Conservation (phyloP, 1,140 invertebrate genomes). For the Heliconius melpomene region DNA sequence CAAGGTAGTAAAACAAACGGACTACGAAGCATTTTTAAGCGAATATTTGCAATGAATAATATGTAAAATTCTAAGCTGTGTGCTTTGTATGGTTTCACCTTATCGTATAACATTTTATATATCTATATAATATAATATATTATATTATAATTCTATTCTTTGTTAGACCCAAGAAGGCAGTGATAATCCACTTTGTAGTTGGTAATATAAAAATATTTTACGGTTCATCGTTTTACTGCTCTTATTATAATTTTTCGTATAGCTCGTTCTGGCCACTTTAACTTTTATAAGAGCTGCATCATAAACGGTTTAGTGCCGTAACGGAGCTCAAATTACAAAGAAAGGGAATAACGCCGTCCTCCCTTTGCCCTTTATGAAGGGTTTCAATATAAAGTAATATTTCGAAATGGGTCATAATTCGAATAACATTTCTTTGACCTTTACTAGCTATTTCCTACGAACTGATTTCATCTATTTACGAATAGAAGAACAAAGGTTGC, state of each 20-base stretch:
- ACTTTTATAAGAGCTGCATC: slow-evolving; percentile 67
- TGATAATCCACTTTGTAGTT: slow-evolving; percentile 32
- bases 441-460: slow-evolving; percentile 50
- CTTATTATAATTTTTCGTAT: slow-evolving; percentile 41
- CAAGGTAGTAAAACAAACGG: slow-evolving; percentile 28
- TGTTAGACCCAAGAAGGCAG: not conserved
- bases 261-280: slow-evolving; percentile 49
- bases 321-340: slow-evolving; percentile 65
- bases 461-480: slow-evolving; percentile 42
- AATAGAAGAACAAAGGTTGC: slow-evolving; percentile 35
- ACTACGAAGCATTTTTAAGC: slow-evolving; percentile 27
- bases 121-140: not conserved
- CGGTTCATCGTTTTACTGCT: slow-evolving; percentile 30
- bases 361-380: slow-evolving; percentile 69
- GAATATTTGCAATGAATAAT: slow-evolving; percentile 17
- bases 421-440: slow-evolving; percentile 73
- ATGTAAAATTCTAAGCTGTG: not conserved
- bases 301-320: slow-evolving; percentile 71
- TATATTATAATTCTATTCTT: slow-evolving; percentile 1
- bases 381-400: slow-evolving; percentile 67
- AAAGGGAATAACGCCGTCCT: slow-evolving; percentile 59
- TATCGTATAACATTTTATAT: not conserved
- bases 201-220: slow-evolving; percentile 36
- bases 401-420: slow-evolving; percentile 66
- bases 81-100: not conserved